Evolutionary conservation across 2,888 invertebrate species (phyloP).

Genomic region (Lasius fuliginosus): DNA sequence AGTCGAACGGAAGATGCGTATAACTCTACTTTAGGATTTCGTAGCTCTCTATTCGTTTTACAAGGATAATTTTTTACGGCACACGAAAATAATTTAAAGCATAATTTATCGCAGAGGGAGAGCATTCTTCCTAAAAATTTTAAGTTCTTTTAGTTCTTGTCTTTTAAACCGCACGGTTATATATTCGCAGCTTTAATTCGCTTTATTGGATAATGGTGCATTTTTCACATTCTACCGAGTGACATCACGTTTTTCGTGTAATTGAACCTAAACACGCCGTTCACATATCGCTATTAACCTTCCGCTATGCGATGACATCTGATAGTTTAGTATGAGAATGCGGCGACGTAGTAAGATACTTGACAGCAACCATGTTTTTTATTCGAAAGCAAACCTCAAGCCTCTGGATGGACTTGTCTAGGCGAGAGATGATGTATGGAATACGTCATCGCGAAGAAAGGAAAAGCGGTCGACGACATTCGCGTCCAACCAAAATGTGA

Average conservation of each 20-base stretch:
- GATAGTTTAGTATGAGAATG: slow-evolving; percentile 33
- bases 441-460: slow-evolving; percentile 36
- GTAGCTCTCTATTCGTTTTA: not conserved
- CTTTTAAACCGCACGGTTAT: not conserved
- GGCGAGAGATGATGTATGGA: slow-evolving; percentile 14
- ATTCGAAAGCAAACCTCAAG: not conserved
- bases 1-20: slow-evolving; percentile 55
- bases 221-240: slow-evolving; percentile 34
- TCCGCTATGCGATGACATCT: slow-evolving; percentile 26
- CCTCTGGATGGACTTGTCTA: slow-evolving; percentile 18
- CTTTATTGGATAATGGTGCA: slow-evolving; percentile 38
- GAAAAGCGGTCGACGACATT: slow-evolving; percentile 49
- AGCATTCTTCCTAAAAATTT: not conserved
- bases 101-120: not conserved
- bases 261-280: slow-evolving; percentile 38
- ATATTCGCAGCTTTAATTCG: not conserved
- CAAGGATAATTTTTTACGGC: not conserved
- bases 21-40: slow-evolving; percentile 2
- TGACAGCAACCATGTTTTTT: slow-evolving; percentile 14
- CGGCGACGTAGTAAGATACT: slow-evolving; percentile 6
- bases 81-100: not conserved
- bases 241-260: slow-evolving; percentile 50
- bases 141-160: not conserved
- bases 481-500: not conserved
- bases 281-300: slow-evolving; percentile 32